Percentiles rank a stretch among this genome's conserved stretches.
These are phyloP conservation scores for Oreotrochilus melanogaster DNA, from an alignment of 2,113 vertebrate genomes.

Conservation along the genomic window DNA sequence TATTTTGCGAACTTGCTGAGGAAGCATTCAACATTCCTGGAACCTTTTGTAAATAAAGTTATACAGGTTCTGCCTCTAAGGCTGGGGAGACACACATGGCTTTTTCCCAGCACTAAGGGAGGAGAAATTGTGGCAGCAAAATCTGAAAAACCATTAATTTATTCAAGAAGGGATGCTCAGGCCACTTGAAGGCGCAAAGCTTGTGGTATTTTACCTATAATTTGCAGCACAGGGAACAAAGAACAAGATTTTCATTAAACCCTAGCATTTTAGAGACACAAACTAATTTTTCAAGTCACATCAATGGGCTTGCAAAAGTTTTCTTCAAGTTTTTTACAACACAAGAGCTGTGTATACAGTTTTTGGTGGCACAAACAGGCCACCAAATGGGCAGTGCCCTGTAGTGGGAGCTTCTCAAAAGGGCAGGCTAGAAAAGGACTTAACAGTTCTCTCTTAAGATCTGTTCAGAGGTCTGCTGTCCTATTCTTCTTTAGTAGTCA, in stretches of 20 bases:
- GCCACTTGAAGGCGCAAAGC: constrained; percentile 3
- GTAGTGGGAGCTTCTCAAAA: not conserved
- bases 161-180: constrained; percentile 2
- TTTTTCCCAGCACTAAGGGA: not conserved
- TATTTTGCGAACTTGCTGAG: too few relatives aligned
- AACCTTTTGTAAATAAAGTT: constrained; percentile 39
- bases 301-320: not conserved
- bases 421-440: not conserved
- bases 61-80: not conserved
- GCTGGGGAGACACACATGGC: not conserved
- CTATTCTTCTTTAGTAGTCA: not conserved
- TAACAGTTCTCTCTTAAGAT: not conserved
- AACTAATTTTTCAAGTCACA: not conserved
- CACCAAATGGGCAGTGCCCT: not conserved
- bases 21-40: not conserved
- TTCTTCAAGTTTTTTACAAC: not conserved
- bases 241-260: not conserved
- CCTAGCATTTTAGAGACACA: not conserved
- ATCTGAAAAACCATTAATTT: constrained; percentile 17
- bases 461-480: not conserved
- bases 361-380: not conserved
- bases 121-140: constrained; percentile 50
- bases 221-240: constrained; percentile 6
- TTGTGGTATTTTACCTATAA: not conserved
- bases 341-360: not conserved